A percentile compares a stretch with the other conserved stretches of the same genome.
Conservation (phyloP, 2,113 vertebrate species). For the Climacteris rufus region DNA sequence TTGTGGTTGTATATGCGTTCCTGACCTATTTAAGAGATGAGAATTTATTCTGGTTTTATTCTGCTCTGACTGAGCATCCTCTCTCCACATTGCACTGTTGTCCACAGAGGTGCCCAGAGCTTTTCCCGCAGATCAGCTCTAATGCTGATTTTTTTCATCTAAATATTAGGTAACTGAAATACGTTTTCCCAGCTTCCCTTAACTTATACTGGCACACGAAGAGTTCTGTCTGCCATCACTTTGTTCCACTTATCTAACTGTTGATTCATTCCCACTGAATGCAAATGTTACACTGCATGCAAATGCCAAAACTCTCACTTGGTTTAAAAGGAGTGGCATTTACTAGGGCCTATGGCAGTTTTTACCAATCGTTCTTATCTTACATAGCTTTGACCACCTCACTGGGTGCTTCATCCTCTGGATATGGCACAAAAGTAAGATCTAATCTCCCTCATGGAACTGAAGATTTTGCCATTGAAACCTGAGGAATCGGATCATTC, state of each 20-base stretch:
- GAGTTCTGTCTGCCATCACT: background rate
- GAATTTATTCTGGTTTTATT: background rate
- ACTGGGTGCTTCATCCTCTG: background rate
- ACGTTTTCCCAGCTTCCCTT: background rate
- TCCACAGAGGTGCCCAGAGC: background rate
- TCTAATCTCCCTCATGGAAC: background rate
- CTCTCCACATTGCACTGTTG: background rate
- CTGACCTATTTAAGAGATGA: background rate
- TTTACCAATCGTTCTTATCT: background rate
- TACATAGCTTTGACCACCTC: background rate
- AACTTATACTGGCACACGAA: background rate
- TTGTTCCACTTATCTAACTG: background rate
- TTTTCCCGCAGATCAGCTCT: background rate
- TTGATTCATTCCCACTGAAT: background rate
- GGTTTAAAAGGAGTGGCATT: background rate
- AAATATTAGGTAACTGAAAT: background rate
- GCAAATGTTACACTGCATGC: background rate
- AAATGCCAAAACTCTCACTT: background rate
- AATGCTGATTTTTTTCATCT: background rate
- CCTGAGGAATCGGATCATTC: background rate
- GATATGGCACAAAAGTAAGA: background rate
- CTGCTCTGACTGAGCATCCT: background rate
- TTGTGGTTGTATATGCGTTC: background rate
- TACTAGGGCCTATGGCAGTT: background rate
- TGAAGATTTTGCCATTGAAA: background rate